phyloP scores from a whole-genome alignment of 2,113 vertebrate genomes.

The Penelope pileata region DNA sequence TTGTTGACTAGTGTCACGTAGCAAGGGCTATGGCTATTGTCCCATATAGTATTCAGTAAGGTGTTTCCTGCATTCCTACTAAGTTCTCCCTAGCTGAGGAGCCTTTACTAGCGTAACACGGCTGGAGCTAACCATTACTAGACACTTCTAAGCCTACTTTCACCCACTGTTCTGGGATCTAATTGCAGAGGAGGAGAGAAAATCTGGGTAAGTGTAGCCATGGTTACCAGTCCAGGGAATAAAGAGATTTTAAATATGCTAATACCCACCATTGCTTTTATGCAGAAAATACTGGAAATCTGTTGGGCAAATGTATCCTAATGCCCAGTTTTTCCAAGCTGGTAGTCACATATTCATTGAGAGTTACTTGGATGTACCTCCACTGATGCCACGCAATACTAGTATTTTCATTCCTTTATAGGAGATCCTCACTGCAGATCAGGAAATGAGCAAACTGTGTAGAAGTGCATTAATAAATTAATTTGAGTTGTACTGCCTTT shows the following conservation, averaged over 20 bases:
- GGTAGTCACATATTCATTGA: neutral
- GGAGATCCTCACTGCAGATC: neutral
- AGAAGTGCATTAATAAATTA: slow-evolving; percentile 30
- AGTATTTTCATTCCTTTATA: neutral
- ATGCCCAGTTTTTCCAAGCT: neutral
- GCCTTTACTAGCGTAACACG: neutral
- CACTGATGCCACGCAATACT: neutral
- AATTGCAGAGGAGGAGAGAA: neutral
- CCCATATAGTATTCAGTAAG: neutral
- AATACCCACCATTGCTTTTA: neutral
- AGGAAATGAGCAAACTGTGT: neutral
- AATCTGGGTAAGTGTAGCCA: slow-evolving; percentile 12
- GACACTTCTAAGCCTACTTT: neutral
- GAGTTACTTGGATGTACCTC: neutral
- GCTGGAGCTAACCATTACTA: neutral
- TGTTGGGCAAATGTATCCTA: neutral
- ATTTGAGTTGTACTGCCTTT: neutral
- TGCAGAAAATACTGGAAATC: neutral
- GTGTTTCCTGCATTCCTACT: neutral
- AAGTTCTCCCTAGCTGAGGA: neutral
- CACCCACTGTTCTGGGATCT: neutral
- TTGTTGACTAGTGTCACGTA: no score
- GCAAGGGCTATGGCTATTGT: neutral
- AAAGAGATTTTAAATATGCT: slow-evolving; percentile 9
- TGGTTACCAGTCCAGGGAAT: slow-evolving; percentile 13